These are phyloP conservation scores for Tiphia femorata DNA, from an alignment of 2,888 invertebrate genomes.

Conservation along the genomic window DNA sequence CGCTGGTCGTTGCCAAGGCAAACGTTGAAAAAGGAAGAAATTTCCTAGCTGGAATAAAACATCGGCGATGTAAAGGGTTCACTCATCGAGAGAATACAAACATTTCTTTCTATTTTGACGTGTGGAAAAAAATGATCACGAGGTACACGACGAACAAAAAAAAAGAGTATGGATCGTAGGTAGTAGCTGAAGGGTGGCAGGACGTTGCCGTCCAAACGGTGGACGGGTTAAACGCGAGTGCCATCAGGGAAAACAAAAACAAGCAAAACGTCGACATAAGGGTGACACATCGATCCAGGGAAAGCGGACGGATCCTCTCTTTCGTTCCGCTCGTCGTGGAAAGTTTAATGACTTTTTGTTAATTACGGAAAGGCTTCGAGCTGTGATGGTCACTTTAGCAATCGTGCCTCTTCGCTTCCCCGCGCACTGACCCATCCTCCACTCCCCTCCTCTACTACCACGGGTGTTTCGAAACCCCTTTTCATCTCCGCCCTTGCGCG, in stretches of 20 bases:
- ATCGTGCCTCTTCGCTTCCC: slow-evolving; percentile 16
- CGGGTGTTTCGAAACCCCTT: background rate
- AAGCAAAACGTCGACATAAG: slow-evolving; percentile 15
- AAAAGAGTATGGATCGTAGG: too few species aligned
- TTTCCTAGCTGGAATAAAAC: too few species aligned
- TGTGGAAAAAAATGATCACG: too few species aligned
- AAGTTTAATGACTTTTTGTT: slow-evolving; percentile 69
- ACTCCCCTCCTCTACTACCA: too few species aligned
- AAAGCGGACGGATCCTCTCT: slow-evolving; percentile 43
- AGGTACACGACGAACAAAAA: too few species aligned
- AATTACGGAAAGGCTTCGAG: slow-evolving; percentile 65
- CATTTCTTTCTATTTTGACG: too few species aligned
- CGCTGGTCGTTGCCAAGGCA: too few species aligned
- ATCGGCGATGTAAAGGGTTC: too few species aligned
- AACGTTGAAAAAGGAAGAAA: too few species aligned
- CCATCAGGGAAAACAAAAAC: slow-evolving; percentile 9
- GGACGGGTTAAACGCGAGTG: background rate
- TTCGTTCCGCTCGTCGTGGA: slow-evolving; percentile 58
- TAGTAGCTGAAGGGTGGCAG: too few species aligned
- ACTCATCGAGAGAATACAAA: too few species aligned
- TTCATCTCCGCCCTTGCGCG: slow-evolving; percentile 4
- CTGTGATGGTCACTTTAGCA: slow-evolving; percentile 54
- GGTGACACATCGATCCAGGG: slow-evolving; percentile 38
- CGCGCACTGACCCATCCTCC: background rate
- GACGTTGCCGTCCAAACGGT: background rate